These are phyloP conservation scores for Aphodius granarius DNA, from an alignment of 2,888 invertebrate genomes.

Conservation along the genomic window DNA sequence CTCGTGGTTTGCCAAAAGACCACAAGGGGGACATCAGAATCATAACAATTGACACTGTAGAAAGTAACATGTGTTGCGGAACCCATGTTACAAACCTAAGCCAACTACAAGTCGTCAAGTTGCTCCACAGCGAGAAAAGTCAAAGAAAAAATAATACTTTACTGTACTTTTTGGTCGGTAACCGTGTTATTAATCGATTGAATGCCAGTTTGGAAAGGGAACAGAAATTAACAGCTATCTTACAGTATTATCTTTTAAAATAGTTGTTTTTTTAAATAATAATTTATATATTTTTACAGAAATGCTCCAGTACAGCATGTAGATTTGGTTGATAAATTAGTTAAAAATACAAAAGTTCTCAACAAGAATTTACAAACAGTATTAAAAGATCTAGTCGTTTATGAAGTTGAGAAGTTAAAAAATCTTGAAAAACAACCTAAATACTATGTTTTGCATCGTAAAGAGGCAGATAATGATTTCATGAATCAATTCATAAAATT, in stretches of 20 bases:
- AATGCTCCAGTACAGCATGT: constrained; percentile 71
- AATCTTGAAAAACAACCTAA: constrained; percentile 55
- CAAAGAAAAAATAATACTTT: constrained; percentile 68
- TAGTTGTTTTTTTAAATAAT: background rate
- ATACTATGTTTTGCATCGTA: constrained; percentile 64
- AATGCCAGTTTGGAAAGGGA: constrained; percentile 67
- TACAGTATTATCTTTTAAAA: constrained; percentile 62
- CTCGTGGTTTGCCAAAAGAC: constrained; percentile 77
- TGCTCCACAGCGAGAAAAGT: constrained; percentile 71
- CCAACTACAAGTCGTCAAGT: constrained; percentile 67
- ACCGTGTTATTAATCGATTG: constrained; percentile 66
- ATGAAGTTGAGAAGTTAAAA: constrained; percentile 67
- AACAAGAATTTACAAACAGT: constrained; percentile 68
- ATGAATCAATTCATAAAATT: constrained; percentile 69
- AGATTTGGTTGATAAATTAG: constrained; percentile 73
- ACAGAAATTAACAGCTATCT: constrained; percentile 64
- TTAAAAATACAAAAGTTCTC: constrained; percentile 65
- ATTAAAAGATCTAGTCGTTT: constrained; percentile 69
- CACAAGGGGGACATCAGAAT: constrained; percentile 76
- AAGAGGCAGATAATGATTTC: constrained; percentile 79
- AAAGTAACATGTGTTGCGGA: constrained; percentile 85
- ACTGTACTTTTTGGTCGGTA: constrained; percentile 73
- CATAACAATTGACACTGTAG: constrained; percentile 74
- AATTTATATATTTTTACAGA: constrained; percentile 53
- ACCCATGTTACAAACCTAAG: constrained; percentile 80